Evolutionary conservation across 2,113 vertebrate species (phyloP), one percentile per base, ranked within the genome.

Genomic region (Heteronetta atricapilla): DNA sequence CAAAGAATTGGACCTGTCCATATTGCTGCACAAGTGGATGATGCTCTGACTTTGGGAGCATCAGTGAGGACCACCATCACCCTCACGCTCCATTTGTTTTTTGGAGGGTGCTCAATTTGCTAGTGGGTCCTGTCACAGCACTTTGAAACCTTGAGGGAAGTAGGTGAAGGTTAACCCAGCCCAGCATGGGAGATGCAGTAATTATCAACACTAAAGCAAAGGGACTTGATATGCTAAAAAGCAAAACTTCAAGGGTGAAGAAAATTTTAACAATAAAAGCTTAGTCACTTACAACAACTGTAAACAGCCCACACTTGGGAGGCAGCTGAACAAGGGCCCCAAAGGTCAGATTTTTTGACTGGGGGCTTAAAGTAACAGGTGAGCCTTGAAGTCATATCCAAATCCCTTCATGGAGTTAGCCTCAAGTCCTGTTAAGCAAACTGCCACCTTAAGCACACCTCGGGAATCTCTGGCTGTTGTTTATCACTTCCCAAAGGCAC

Each of bases 401-500:
- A 90, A 46, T 19, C 36, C 78, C 85, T 94, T 59, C 46, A 63
- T 50, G 48, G 46, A 68, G 79, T 86, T 73, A 74, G 63, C 52
- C 83, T 13, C 70, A 60, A 86, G 85, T 52, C 46, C 72, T 81
- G 8, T 40, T 93, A 68, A 96, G 82, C 14, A 89, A 52, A 31
- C 40, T 96, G 68, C 68, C 85, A 67, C 90, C 63, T 92, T 63
- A 70, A 96, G 92, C 38, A 88, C 83, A 83, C 80, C 90, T 93
- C 87, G 64, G 69, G 34, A 93, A 92, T 93, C 1, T 0, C 67
- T 78, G 13, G 40, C 77, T 85, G 22, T 91, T 96, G 93, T 97
- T 98, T 97, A 95, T 97, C 96, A 96, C 88, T 95, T 95, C 79
- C 93, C 95, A 94, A 46, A 90, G 93, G 95, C 94, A 96, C 82